Conservation (phyloP, 2,888 invertebrate genomes). For the Nebria brevicollis region DNA sequence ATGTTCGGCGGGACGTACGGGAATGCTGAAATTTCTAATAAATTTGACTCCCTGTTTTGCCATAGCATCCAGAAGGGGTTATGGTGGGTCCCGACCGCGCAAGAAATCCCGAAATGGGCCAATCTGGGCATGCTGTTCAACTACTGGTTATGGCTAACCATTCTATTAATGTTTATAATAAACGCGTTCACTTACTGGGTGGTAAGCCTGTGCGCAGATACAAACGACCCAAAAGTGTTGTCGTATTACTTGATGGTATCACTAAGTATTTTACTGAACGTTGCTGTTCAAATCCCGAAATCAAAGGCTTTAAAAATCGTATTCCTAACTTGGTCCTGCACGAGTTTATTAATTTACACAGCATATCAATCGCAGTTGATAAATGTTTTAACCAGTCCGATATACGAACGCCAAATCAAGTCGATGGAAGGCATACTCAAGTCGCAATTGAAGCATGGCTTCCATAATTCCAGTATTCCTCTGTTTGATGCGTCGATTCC, state of each 20-base stretch:
- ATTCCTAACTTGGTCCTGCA: constrained; percentile 24
- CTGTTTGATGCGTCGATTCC: background rate
- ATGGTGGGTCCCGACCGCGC: constrained; percentile 30
- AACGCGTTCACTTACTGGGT: background rate
- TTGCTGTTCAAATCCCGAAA: constrained; percentile 17
- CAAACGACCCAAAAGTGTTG: constrained; percentile 16
- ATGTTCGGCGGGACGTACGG: constrained; percentile 24
- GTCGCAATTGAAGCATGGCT: constrained; percentile 1
- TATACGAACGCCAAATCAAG: constrained; percentile 31
- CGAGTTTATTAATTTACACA: constrained; percentile 22
- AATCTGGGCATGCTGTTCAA: constrained; percentile 27
- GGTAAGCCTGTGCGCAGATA: background rate
- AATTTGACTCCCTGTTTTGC: constrained; percentile 12
- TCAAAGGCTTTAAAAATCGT: constrained; percentile 13
- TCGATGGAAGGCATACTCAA: constrained; percentile 9
- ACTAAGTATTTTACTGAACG: constrained; percentile 22
- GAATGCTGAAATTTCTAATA: background rate
- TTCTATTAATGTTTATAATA: constrained; percentile 11
- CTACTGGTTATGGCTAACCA: constrained; percentile 22
- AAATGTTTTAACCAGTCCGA: constrained; percentile 25
- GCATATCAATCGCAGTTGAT: constrained; percentile 28
- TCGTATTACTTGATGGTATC: constrained; percentile 5
- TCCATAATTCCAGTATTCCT: background rate
- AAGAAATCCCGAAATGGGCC: constrained; percentile 35
- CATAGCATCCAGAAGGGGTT: constrained; percentile 17